Percentiles rank a stretch among this genome's conserved stretches.
phyloP scores from a whole-genome alignment of 2,888 invertebrate genomes.

The Stenoptilia bipunctidactyla region DNA sequence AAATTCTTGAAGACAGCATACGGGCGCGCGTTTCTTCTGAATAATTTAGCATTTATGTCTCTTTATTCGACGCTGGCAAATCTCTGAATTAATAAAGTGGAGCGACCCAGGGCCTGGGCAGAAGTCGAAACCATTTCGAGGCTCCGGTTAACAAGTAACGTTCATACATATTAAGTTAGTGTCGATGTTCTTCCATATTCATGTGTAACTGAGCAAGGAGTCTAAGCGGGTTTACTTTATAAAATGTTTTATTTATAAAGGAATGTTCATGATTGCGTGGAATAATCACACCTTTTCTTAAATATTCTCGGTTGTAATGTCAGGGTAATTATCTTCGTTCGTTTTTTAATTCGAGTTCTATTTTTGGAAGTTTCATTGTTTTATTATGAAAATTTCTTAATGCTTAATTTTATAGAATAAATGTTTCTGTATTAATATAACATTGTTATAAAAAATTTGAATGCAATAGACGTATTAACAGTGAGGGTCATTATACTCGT shows the following conservation, averaged over 20 bases:
- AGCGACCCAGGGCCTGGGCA: conserved; percentile 36
- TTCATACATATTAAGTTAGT: conserved; percentile 63
- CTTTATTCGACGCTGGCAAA: conserved; percentile 53
- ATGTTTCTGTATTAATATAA: too few relatives aligned
- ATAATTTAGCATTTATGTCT: conserved; percentile 48
- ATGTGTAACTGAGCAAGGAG: conserved; percentile 26
- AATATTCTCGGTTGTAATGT: too few relatives aligned
- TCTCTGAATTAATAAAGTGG: conserved; percentile 61
- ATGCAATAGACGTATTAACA: too few relatives aligned
- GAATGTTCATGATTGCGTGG: neutral
- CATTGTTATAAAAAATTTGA: too few relatives aligned
- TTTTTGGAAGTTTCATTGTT: too few relatives aligned
- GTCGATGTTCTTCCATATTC: conserved; percentile 45
- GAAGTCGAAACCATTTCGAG: conserved; percentile 24
- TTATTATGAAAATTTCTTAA: too few relatives aligned
- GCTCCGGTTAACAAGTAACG: conserved; percentile 48
- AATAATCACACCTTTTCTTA: too few relatives aligned
- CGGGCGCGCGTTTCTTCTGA: conserved; percentile 22
- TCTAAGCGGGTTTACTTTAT: conserved; percentile 1
- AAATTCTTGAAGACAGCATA: conserved; percentile 1
- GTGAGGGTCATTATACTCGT: too few relatives aligned
- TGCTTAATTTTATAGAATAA: too few relatives aligned
- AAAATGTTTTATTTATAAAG: conserved; percentile 1
- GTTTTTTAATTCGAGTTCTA: too few relatives aligned
- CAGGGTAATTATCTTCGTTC: too few relatives aligned